phyloP scores from a whole-genome alignment of 2,113 vertebrate species.

The Tragelaphus buxtoni region DNA sequence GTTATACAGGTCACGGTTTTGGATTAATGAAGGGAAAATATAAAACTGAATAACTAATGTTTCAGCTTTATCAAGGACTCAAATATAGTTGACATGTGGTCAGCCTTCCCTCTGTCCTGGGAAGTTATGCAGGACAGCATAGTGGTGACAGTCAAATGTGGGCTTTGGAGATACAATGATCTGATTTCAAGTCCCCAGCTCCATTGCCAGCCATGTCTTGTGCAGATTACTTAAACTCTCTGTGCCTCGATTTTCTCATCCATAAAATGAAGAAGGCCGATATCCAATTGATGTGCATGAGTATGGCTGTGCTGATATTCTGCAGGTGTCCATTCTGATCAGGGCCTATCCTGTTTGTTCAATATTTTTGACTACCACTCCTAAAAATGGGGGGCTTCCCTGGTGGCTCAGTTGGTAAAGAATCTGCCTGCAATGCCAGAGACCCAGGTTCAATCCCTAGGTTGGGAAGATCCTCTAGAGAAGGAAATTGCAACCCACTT shows the following conservation, averaged over 20 bases:
- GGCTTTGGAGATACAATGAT: neutral
- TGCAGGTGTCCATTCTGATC: neutral
- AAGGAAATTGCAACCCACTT: neutral
- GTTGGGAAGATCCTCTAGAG: neutral
- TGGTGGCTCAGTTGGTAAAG: neutral
- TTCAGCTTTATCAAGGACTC: neutral
- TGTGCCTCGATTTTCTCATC: neutral
- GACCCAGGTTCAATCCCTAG: neutral
- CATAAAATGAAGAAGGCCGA: neutral
- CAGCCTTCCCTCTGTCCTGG: neutral
- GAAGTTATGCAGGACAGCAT: neutral
- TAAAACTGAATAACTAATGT: neutral
- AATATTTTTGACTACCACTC: neutral
- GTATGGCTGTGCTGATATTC: neutral
- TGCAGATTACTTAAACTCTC: neutral
- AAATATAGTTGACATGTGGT: neutral
- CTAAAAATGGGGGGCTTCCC: neutral
- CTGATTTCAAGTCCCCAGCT: neutral
- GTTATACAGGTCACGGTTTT: neutral
- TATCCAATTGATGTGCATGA: neutral
- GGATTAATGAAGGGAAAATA: neutral
- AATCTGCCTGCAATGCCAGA: neutral
- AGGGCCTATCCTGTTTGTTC: neutral
- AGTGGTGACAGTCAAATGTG: neutral
- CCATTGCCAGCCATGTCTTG: neutral